Base-by-base conservation (phyloP, 2,113 vertebrate genomes). In the Myotis yumanensis region DNA sequence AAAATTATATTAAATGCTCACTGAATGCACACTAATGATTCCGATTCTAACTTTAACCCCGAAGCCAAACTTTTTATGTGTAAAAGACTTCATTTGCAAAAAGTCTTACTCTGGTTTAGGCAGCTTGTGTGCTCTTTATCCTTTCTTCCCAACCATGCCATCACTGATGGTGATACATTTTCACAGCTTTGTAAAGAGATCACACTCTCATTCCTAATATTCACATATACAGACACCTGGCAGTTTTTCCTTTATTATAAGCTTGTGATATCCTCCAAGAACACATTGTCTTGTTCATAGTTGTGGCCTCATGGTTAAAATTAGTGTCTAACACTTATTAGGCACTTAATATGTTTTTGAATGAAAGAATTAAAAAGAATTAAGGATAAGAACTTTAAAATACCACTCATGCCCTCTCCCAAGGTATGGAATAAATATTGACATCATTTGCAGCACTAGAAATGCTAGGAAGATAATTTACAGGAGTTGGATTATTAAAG, bases 381-480 rank as follows among this genome's bases (percentile, higher is more conserved):
- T 80, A 88, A 91, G 2, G 15, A 28, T n/a, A 64, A 86, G 20
- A 93, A 89, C 2, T 79, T 91, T 48, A 37, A 72, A 84, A 85
- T 87, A 12, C 12, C 32, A 82, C 15, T 76, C 48, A 72, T 8
- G 3, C 3, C 15, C 35, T 92, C 25, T 79, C 8, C 48, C 11
- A 79, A 94, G 94, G 25, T 86, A 81, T 35, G 17, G 5, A 81
- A 73, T 91, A 72, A n/a, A 73, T 91, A 32, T 77, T 92, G 51
- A 43, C 40, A 89, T 37, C 51, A 5, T 81, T 37, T 48, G n/a
- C 35, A 91, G 7, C 66, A 93, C 46, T 86, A 72, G 11, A 96
- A 77, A n/a, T 48, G 3, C 1, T 80, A 66, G 80, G 37, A 80
- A 94, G 94, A 79, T 73, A 82, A 73, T 83, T 80, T 77, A 92